Conservation (phyloP, 2,797 vertebrate species). For the Melanitta fusca region DNA sequence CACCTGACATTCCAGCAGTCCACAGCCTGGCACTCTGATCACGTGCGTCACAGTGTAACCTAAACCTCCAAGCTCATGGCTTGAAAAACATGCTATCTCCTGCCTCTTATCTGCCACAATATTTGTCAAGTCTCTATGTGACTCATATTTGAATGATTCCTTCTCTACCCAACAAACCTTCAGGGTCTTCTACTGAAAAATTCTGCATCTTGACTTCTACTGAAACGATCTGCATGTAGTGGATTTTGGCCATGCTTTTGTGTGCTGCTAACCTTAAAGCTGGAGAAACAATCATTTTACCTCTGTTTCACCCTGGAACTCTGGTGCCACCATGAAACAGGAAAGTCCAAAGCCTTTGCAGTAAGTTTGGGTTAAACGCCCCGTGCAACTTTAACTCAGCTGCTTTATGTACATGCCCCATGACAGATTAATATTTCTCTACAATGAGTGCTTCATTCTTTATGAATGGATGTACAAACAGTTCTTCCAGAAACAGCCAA, state of each 20-base stretch:
- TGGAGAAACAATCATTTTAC: background rate
- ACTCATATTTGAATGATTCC: background rate
- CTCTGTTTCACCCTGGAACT: background rate
- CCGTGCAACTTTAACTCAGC: background rate
- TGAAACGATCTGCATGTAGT: background rate
- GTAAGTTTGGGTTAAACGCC: background rate
- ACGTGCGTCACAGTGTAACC: background rate
- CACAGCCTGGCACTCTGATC: background rate
- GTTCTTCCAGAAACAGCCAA: background rate
- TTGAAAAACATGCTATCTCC: background rate
- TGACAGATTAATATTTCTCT: background rate
- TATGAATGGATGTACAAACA: background rate
- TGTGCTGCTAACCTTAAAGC: background rate
- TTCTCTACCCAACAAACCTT: background rate
- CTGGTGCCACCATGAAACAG: background rate
- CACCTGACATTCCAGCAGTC: background rate
- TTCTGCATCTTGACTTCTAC: rapidly evolving
- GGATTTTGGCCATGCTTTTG: background rate
- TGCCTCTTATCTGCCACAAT: background rate
- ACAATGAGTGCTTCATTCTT: background rate
- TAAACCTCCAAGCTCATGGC: background rate
- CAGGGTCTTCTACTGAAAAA: background rate
- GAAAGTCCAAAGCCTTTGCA: background rate
- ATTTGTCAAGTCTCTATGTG: background rate
- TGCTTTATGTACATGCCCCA: background rate